phyloP scores from a whole-genome alignment of 2,113 vertebrate species.

The Notarius lentiginosus region DNA sequence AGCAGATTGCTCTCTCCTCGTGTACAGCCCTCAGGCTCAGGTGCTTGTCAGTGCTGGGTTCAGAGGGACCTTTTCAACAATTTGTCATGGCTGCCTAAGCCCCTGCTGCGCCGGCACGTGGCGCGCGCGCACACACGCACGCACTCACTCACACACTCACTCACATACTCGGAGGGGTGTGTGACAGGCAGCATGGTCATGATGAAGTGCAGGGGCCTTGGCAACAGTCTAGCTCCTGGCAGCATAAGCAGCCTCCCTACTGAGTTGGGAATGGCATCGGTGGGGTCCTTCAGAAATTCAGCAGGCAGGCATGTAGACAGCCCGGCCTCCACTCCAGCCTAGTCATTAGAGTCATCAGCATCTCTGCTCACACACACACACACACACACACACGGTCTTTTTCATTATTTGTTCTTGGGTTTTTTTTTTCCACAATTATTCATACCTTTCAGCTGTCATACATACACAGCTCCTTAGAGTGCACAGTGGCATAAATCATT shows the following conservation, averaged over 20 bases:
- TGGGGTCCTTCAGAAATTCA: conserved; percentile 76
- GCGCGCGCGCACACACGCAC: conserved; percentile 59
- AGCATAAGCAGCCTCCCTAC: conserved; percentile 78
- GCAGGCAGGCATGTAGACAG: conserved; percentile 66
- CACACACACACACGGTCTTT: not conserved
- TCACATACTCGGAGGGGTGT: conserved; percentile 43
- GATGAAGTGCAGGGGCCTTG: conserved; percentile 69
- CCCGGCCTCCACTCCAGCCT: conserved; percentile 68
- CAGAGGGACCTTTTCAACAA: conserved; percentile 85
- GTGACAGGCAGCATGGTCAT: conserved; percentile 67
- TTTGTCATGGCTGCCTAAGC: conserved; percentile 89
- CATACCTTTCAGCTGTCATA: conserved; percentile 16
- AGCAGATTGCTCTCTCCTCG: conserved; percentile 53
- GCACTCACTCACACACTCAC: conserved; percentile 62
- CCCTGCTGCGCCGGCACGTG: conserved; percentile 94
- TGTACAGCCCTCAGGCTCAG: conserved; percentile 81
- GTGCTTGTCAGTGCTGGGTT: conserved; percentile 84
- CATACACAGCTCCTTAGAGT: not conserved
- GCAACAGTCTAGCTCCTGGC: conserved; percentile 78
- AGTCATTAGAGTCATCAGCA: conserved; percentile 77
- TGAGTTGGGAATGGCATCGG: conserved; percentile 81
- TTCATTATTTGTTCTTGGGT: not conserved
- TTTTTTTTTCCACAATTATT: conserved; percentile 12
- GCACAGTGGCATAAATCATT: conserved; percentile 1
- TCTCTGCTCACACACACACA: conserved; percentile 55